Base-by-base conservation (phyloP, 2,113 vertebrate species). In the Collichthys lucidus region DNA sequence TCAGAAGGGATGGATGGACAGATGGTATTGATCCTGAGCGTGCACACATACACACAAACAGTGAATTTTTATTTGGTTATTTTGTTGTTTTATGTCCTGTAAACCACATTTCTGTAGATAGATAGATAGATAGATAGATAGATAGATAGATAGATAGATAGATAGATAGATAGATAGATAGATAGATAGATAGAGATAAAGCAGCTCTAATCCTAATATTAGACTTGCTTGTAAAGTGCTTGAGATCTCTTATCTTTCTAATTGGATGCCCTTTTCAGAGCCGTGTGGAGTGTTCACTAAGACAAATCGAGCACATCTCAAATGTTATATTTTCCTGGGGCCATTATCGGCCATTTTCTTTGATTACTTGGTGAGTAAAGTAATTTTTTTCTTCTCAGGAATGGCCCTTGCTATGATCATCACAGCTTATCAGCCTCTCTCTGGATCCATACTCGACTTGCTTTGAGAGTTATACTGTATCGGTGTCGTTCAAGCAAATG, bases 21-120 rank as follows among this genome's bases (percentile, higher is more conserved):
- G 74, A 73, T 75, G 81, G 40, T 77, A 86, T 87, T 71, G 77
- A 91, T 83, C 59, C 82, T 77, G 80, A 40, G 26, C 3, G 2
- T 12, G 17, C 19, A 3, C 20, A n/a, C 29, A 19, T 11, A 73
- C 26, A 49, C 42, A 57, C 16, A 77, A 1, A 75, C 44, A 46
- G 29, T 71, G 8, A 57, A 4, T 46, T 69, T 68, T 79, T 26
- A 24, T 0, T 55, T n/a, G 24, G 10, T 24, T 68, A n/a, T n/a
- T n/a, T n/a, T n/a, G n/a, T n/a, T n/a, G n/a, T n/a, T n/a, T n/a
- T n/a, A n/a, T n/a, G n/a, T n/a, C n/a, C n/a, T n/a, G n/a, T n/a
- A n/a, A n/a, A n/a, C n/a, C n/a, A n/a, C n/a, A n/a, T n/a, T n/a
- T n/a, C n/a, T n/a, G n/a, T 22, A 11, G 73, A 55, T 44, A 19